A percentile compares a stretch with the other conserved stretches of the same genome.
These are phyloP conservation scores for Apostichopus parvimensis DNA, from an alignment of 35 echinoderm and acorn worm genomes.

Conservation along the genomic window DNA sequence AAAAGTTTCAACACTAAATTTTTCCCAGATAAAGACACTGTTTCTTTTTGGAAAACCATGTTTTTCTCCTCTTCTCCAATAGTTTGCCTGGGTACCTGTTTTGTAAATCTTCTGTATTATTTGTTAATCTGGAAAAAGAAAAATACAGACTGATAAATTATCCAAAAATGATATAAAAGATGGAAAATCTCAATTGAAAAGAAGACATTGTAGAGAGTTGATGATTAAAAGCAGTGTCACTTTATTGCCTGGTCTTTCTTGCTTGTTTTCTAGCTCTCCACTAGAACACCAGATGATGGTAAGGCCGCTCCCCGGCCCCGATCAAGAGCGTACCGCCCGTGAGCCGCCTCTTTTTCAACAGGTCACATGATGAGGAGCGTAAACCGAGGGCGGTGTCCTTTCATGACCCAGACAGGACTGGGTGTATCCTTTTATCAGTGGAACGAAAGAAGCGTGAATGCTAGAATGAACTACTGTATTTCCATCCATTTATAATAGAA, in stretches of 20 bases:
- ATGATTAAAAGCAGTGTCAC: no score
- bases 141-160: no score
- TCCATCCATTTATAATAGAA: neutral
- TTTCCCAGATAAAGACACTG: no score
- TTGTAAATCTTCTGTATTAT: no score
- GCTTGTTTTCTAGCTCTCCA: conserved; percentile 34
- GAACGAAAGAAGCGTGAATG: neutral
- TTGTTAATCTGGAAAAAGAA: no score
- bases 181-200: no score
- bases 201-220: no score
- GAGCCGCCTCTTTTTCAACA: conserved; percentile 82
- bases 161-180: neutral
- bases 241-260: no score
- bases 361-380: conserved; percentile 59
- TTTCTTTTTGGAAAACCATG: no score
- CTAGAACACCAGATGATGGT: conserved; percentile 50
- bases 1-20: no score
- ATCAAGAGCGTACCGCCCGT: conserved; percentile 89
- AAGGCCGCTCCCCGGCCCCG: conserved; percentile 66
- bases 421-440: conserved; percentile 66
- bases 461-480: neutral
- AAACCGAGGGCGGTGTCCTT: conserved; percentile 76
- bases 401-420: conserved; percentile 53
- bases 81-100: no score
- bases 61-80: no score